Base-by-base conservation (phyloP, 2,888 invertebrate species). In the Netelia melanura region DNA sequence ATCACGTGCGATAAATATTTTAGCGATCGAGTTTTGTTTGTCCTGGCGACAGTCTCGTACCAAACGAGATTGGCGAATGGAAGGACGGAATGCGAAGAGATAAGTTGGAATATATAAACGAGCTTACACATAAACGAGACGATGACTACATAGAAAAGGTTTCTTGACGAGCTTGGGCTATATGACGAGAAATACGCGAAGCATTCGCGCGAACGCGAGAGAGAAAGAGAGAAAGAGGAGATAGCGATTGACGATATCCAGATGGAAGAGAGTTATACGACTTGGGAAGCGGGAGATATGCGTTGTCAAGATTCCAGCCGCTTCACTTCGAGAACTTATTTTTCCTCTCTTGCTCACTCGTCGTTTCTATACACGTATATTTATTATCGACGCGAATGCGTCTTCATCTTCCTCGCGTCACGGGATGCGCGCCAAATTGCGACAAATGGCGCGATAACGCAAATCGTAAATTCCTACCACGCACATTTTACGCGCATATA, bases 1-100 rank as follows among this genome's bases (percentile, higher is more conserved):
- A 25, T 52, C 71, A 44, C 58, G n/a, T 52, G 43, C 84, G 85
- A 88, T 87, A 87, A 89, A 88, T 89, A 88, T 87, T 87, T 89
- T 86, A 76, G 86, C 76, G 25, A 81, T 43, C 54, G 68, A 71
- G 43, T 74, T 88, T 88, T 87, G 86, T 88, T 89, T 87, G 76
- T 72, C 25, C 48, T 48, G 65, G 64, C 80, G 80, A 56, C 70
- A 75, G 38, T 72, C 5, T 65, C 65, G 76, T 79, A 71, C 48
- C 8, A 61, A 71, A 64, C 52, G 77, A 79, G 58, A 25, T 25
- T 25, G 62, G 21, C 14, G 44, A 52, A 64, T 68, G 61, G 56
- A 75, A 75, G 58, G 58, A 43, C 61, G 81, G 43, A 17, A 75
- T 25, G 48, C 71, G 23, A 76, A 82, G 52, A 74, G 54, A 62